These are phyloP conservation scores for Emydocephalus ijimae DNA, from an alignment of 2,113 vertebrate genomes.

Conservation along the genomic window DNA sequence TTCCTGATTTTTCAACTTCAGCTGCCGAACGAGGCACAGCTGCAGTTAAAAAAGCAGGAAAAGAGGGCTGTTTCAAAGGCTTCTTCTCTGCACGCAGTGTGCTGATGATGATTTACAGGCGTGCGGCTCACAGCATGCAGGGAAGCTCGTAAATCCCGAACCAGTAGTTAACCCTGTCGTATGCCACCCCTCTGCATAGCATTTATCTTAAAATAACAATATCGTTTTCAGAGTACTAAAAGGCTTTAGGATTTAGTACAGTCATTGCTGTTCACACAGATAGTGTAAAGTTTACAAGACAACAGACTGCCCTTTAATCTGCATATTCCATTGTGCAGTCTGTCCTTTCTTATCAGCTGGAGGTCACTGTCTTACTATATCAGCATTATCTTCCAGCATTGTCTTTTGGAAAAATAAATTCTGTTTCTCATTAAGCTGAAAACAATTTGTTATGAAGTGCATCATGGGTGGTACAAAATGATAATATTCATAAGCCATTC, in stretches of 20 bases:
- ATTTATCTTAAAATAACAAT: not conserved
- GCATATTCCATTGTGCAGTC: not conserved
- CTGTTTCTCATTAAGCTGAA: constrained; percentile 37
- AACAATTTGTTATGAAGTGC: not conserved
- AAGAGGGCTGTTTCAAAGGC: no score
- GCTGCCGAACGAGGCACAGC: no score
- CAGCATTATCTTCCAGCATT: constrained; percentile 44
- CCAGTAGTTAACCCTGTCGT: no score
- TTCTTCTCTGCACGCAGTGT: no score
- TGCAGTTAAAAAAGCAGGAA: no score
- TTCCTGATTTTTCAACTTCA: no score
- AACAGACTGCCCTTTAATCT: not conserved
- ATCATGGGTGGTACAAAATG: not conserved
- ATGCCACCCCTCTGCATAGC: not conserved
- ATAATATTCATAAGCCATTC: not conserved
- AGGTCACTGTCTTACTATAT: constrained; percentile 29
- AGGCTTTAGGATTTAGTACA: not conserved
- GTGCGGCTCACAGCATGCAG: no score
- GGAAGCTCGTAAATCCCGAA: no score
- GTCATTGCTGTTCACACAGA: not conserved
- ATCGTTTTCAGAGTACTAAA: not conserved
- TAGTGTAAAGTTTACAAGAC: not conserved
- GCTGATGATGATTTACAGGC: no score
- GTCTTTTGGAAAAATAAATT: constrained; percentile 38
- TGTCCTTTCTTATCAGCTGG: constrained; percentile 14